Evolutionary conservation across 2,888 invertebrate genomes (phyloP), one percentile per base, ranked within the genome.

Genomic region (Eustalomyia histrio): DNA sequence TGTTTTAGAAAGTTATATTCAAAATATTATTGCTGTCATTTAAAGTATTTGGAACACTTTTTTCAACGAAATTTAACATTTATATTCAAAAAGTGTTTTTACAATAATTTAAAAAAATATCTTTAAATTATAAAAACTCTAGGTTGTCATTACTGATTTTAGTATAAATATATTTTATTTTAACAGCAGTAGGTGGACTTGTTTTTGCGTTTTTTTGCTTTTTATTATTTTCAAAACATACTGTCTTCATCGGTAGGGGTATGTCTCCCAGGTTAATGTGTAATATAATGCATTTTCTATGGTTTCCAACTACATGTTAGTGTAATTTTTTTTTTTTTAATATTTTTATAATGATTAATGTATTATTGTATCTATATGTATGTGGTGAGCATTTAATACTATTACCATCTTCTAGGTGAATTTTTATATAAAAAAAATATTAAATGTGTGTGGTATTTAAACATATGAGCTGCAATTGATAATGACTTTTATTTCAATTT

Each of bases 221-320:
- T 60, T 10, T 53, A 57, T 53, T 35, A 2, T 69, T 63, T 57
- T 16, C 35, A 43, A 39, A 21, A 50, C 4, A n/a, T 35, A 43
- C 9, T 72, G 3, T 55, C 14, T 50, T 55, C 14, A 39, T 39
- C 14, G 39, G 3, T 24, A 1, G 39, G 53, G 21, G 52, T 18
- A 16, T 55, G 17, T 50, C 35, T 39, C 16, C 29, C 33, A 52
- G 50, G 33, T 61, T 21, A 58, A 55, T 47, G 35, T 74, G 55
- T 72, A 64, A 64, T 55, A n/a, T 39, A 61, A 79, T 75, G 67
- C 39, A 75, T 75, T 76, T 80, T 80, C 61, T 80, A 76, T 72
- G 80, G 75, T 75, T 80, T 80, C 75, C 57, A 33, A 60, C 12
- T 16, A 21, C 43, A 61, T 69, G 16, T 21, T 29, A 29, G 61